Evolutionary conservation across 53 echinoderm and acorn worm species (phyloP), one percentile per base, ranked within the genome.

Genomic region (Temnopleurus reevesii): DNA sequence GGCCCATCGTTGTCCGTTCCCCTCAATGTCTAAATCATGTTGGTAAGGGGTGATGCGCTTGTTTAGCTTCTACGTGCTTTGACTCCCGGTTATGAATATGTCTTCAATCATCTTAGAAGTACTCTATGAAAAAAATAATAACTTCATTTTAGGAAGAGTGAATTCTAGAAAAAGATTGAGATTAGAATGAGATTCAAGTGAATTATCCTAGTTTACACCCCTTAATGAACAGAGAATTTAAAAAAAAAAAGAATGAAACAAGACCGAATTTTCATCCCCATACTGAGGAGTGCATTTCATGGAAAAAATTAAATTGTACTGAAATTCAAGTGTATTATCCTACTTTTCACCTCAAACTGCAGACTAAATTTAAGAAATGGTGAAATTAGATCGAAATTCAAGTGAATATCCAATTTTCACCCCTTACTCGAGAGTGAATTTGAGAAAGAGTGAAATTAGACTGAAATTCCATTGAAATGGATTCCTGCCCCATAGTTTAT

Each of bases 391-490:
- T n/a, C n/a, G n/a, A n/a, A n/a, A n/a, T n/a, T n/a, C n/a, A n/a
- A n/a, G n/a, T n/a, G n/a, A n/a, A n/a, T n/a, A n/a, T n/a, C n/a
- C n/a, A n/a, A n/a, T n/a, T n/a, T n/a, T n/a, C n/a, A n/a, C n/a
- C n/a, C n/a, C n/a, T n/a, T n/a, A n/a, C n/a, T n/a, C n/a, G n/a
- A n/a, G n/a, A 61, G 4, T 34, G 18, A 63, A 15, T 18, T 63
- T 18, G 31, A 30, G 34, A 31, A 31, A 34, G 30, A 13, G 34
- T 63, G 33, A 63, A 33, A 30, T 33, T 71, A 19, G 41, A n/a
- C 41, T 38, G 71, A 71, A n/a, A n/a, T n/a, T n/a, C 41, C 36
- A 71, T 71, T 36, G 36, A 38, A 71, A 71, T 71, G 71, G 71
- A 71, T 41, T 38, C 41, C 10, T 41, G 2, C 1, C 17, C 18